Evolutionary conservation across 2,888 invertebrate species (phyloP).

Genomic region (Ormyrus rosae): DNA sequence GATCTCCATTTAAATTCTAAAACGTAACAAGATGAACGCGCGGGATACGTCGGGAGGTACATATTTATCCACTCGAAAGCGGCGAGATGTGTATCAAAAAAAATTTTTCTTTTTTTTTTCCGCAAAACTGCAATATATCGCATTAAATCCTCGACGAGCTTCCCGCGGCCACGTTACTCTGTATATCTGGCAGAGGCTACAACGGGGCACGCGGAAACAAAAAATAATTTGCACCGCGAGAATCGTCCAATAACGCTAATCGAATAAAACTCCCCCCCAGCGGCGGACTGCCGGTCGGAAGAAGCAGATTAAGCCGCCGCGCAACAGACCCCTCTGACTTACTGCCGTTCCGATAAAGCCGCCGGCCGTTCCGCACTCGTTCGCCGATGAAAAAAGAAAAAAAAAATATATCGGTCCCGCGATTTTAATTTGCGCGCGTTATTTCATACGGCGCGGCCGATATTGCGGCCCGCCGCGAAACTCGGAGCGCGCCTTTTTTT

Average conservation of each 20-base stretch:
- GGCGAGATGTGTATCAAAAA: no score
- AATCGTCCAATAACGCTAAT: background rate
- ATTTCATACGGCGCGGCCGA: constrained; percentile 8
- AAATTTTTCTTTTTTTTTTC: no score
- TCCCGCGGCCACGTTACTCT: no score
- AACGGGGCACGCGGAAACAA: background rate
- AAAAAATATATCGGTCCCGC: background rate
- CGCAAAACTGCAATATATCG: no score
- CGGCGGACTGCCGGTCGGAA: background rate
- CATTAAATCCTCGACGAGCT: no score
- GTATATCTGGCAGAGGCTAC: no score
- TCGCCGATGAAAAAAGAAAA: constrained; percentile 16
- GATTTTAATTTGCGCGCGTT: constrained; percentile 37
- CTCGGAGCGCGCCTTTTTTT: background rate
- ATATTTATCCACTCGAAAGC: no score
- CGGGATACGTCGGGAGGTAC: no score
- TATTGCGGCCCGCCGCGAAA: constrained; percentile 2
- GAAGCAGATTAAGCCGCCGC: background rate
- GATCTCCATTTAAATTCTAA: no score
- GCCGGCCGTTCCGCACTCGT: background rate
- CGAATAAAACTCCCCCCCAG: background rate
- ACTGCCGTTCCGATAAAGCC: background rate
- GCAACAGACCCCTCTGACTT: constrained; percentile 25
- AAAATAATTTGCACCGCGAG: background rate
- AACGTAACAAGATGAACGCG: no score